Evolutionary conservation across 1,140 invertebrate species (phyloP).

Genomic region (Neoseiulus cucumeris): DNA sequence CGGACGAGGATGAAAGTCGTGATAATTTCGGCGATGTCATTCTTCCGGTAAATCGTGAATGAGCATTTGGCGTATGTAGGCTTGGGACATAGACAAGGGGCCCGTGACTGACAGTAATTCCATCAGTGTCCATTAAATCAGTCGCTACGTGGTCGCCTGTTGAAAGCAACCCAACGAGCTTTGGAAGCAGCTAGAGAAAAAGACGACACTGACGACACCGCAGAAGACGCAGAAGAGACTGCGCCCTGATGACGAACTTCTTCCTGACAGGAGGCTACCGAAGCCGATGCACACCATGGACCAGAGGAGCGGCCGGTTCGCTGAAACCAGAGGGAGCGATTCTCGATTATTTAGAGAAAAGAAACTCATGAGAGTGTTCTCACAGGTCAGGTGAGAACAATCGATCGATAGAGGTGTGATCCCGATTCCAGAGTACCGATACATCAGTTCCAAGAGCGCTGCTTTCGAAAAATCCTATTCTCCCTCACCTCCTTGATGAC

Average conservation of each 20-base stretch:
- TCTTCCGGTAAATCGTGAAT: too few species aligned
- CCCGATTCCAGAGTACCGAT: not conserved
- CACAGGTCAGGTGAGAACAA: not conserved
- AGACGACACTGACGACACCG: not conserved
- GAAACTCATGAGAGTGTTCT: not conserved
- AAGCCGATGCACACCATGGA: not conserved
- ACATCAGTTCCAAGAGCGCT: not conserved
- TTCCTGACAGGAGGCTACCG: not conserved
- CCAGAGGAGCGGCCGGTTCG: not conserved
- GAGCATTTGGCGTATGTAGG: not conserved
- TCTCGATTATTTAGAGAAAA: not conserved
- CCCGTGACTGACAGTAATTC: not conserved
- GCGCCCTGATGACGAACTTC: not conserved
- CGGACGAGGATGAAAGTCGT: not conserved
- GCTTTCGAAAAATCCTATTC: not conserved
- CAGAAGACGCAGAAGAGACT: constrained; percentile 7
- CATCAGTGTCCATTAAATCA: not conserved
- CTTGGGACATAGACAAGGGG: not conserved
- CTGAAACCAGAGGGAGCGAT: not conserved
- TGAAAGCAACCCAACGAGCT: not conserved
- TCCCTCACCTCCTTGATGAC: not conserved
- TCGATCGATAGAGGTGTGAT: not conserved
- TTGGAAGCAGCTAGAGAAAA: not conserved
- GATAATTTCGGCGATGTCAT: too few species aligned
- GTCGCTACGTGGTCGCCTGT: not conserved